Conservation (phyloP, 2,888 invertebrate species). For the Thyatira batis region DNA sequence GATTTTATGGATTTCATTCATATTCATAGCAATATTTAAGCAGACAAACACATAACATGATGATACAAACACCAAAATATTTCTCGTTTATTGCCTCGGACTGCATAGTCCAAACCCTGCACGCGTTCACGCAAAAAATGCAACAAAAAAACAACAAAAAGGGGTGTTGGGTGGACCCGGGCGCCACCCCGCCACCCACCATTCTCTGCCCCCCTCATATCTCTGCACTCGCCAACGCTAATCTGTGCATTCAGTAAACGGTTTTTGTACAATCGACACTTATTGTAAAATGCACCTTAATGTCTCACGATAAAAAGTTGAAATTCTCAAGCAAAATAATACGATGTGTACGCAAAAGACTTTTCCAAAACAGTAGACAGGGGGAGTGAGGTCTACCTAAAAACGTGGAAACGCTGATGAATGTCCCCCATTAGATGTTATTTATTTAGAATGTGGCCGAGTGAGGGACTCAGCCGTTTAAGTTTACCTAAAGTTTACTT, state of each 20-base stretch:
- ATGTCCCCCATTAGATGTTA: constrained; percentile 83
- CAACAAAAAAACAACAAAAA: constrained; percentile 72
- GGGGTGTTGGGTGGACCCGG: constrained; percentile 66
- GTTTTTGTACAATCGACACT: not conserved
- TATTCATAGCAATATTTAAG: too few species aligned
- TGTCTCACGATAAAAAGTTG: constrained; percentile 31
- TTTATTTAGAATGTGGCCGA: constrained; percentile 83
- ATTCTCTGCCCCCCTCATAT: constrained; percentile 60
- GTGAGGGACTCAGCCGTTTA: constrained; percentile 76
- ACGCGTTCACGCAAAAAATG: constrained; percentile 72
- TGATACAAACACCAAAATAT: not conserved
- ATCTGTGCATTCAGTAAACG: constrained; percentile 70
- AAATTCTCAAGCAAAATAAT: constrained; percentile 21
- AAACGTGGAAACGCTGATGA: constrained; percentile 82
- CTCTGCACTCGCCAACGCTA: constrained; percentile 78
- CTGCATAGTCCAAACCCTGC: constrained; percentile 56
- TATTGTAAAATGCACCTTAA: constrained; percentile 53
- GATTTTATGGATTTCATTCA: too few species aligned
- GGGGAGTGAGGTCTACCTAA: constrained; percentile 77
- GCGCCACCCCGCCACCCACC: constrained; percentile 54
- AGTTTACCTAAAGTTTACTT: constrained; percentile 80
- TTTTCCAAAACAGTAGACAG: constrained; percentile 70
- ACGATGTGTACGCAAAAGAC: constrained; percentile 52
- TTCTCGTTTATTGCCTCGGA: constrained; percentile 30
- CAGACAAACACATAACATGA: too few species aligned